Evolutionary conservation across 2,797 vertebrate species (phyloP).

Genomic region (Syncerus caffer): DNA sequence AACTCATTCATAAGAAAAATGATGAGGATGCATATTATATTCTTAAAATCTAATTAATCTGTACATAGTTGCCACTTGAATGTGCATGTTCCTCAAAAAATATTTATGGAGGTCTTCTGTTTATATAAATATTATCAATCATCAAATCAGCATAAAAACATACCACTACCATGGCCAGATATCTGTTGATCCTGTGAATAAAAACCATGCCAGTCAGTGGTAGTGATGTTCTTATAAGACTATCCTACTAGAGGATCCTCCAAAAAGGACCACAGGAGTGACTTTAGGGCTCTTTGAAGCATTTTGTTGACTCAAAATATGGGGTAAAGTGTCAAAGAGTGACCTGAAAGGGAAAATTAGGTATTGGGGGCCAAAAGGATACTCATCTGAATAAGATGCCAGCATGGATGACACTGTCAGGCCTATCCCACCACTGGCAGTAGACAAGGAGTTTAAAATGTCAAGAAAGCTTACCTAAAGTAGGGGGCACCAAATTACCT

Average conservation of each 20-base stretch:
- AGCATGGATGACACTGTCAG: not conserved
- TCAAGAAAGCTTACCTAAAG: not conserved
- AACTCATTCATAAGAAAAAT: not conserved
- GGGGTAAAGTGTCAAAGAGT: not conserved
- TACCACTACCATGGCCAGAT: not conserved
- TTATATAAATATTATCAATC: not conserved
- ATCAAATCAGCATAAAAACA: not conserved
- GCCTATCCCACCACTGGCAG: not conserved
- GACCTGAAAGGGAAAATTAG: not conserved
- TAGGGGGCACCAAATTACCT: not conserved
- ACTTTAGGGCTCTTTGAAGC: not conserved
- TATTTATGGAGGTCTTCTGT: not conserved
- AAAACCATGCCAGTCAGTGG: too few species aligned
- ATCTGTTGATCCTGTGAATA: not conserved
- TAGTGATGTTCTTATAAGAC: not conserved
- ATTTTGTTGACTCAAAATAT: not conserved
- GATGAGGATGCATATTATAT: not conserved
- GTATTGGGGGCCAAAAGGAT: not conserved
- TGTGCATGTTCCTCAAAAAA: not conserved
- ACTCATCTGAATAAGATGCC: too few species aligned
- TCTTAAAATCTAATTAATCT: not conserved
- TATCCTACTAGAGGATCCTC: not conserved
- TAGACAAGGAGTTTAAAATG: not conserved
- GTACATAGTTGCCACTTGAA: not conserved
- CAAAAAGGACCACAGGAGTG: not conserved